These are phyloP conservation scores for Zoanthus sansibaricus DNA, from an alignment of 92 coral and sea anemone genomes.

Conservation along the genomic window DNA sequence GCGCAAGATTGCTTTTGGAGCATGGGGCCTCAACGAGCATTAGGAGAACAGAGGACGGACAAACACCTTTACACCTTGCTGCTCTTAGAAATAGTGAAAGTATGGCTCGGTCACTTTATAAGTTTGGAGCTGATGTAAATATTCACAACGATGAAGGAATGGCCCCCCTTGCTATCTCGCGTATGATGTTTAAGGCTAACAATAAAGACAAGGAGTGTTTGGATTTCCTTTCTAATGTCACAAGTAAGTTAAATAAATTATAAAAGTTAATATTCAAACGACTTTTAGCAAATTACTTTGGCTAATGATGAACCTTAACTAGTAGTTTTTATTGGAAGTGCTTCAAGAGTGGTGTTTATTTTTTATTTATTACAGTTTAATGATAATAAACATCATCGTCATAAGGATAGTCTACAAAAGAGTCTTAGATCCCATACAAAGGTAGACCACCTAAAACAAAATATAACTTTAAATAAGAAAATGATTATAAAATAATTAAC, in stretches of 20 bases:
- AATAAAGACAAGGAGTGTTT: constrained; percentile 74
- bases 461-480: too few relatives aligned
- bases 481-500: too few relatives aligned
- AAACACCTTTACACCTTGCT: constrained; percentile 84
- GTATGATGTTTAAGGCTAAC: constrained; percentile 82
- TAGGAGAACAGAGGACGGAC: constrained; percentile 84
- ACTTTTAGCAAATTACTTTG: too few relatives aligned
- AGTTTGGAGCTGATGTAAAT: constrained; percentile 91
- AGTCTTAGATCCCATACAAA: too few relatives aligned
- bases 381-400: too few relatives aligned
- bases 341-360: too few relatives aligned
- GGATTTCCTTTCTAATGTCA: constrained; percentile 70
- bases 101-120: constrained; percentile 75
- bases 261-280: too few relatives aligned
- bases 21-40: constrained; percentile 86
- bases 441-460: too few relatives aligned
- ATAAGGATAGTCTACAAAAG: too few relatives aligned
- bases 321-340: too few relatives aligned
- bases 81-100: constrained; percentile 84
- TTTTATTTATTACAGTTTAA: too few relatives aligned
- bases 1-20: constrained; percentile 80
- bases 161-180: constrained; percentile 81
- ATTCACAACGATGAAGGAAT: constrained; percentile 84
- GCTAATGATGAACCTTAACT: too few relatives aligned
- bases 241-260: constrained; percentile 69